Conservation (phyloP, 1,140 invertebrate genomes). For the Procambarus virginalis region DNA sequence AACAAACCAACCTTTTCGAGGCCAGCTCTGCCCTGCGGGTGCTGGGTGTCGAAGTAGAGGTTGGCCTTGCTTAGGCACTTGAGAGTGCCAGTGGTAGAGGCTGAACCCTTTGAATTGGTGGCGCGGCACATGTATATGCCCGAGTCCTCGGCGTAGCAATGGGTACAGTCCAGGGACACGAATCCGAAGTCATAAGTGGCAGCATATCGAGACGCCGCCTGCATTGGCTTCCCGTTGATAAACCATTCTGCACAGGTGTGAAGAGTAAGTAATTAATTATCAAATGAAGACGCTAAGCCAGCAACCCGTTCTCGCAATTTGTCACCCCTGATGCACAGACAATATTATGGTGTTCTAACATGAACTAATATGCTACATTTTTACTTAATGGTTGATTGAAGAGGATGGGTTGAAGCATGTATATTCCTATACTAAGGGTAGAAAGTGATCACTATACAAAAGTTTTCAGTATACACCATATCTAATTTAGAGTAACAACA, state of each 20-base stretch:
- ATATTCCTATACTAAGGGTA: too few species aligned
- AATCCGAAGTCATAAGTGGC: slow-evolving; percentile 92
- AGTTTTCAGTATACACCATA: not conserved
- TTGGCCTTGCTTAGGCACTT: slow-evolving; percentile 73
- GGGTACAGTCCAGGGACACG: slow-evolving; percentile 86
- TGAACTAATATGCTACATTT: too few species aligned
- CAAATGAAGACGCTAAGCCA: not conserved
- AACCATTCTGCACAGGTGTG: slow-evolving; percentile 83
- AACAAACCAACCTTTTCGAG: slow-evolving; percentile 82
- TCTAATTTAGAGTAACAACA: not conserved
- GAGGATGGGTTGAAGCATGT: too few species aligned
- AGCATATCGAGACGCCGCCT: slow-evolving; percentile 86
- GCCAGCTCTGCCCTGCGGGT: slow-evolving; percentile 89
- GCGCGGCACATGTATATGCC: slow-evolving; percentile 94
- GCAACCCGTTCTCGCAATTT: not conserved
- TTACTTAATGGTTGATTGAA: too few species aligned
- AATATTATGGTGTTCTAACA: too few species aligned
- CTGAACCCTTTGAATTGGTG: slow-evolving; percentile 90
- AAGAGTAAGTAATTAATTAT: not conserved
- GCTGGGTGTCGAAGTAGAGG: slow-evolving; percentile 82
- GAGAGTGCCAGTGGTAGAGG: slow-evolving; percentile 89
- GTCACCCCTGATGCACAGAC: not conserved
- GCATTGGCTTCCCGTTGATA: slow-evolving; percentile 87
- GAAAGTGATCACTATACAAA: not conserved
- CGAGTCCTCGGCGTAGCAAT: slow-evolving; percentile 91